phyloP scores from a whole-genome alignment of 37 sponge, comb jelly and placozoan species.

The Mnemiopsis leidyi region DNA sequence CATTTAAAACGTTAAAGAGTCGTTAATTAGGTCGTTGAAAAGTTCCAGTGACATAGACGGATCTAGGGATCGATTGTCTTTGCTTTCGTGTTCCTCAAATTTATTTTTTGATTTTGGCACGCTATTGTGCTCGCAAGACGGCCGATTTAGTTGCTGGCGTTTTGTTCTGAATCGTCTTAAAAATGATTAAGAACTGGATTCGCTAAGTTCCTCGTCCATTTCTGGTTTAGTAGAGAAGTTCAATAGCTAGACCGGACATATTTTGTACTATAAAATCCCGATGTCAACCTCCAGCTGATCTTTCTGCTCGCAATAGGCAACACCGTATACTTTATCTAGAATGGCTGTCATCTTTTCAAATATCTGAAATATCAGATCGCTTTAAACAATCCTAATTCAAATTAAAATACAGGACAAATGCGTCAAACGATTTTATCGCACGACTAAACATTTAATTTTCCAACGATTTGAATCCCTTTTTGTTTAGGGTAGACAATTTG shows the following conservation, averaged over 20 bases:
- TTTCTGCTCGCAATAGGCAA: not conserved
- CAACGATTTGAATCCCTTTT: no score
- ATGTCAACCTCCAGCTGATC: slow-evolving; percentile 21
- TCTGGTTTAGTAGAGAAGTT: no score
- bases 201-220: no score
- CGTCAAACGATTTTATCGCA: no score
- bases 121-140: no score
- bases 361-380: not conserved
- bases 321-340: not conserved
- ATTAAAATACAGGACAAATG: no score
- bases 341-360: not conserved
- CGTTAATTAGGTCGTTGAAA: not conserved
- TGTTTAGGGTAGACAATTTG: not conserved
- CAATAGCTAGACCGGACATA: no score
- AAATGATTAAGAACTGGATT: no score
- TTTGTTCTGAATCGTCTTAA: not conserved
- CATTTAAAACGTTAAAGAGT: not conserved
- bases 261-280: not conserved
- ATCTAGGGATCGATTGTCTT: not conserved
- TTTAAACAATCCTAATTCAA: not conserved
- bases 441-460: no score
- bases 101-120: no score
- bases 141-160: not conserved
- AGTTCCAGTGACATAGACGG: not conserved
- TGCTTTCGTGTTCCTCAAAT: not conserved